These are phyloP conservation scores for Paracanthobrama guichenoti DNA, from an alignment of 2,113 vertebrate species.

Conservation along the genomic window DNA sequence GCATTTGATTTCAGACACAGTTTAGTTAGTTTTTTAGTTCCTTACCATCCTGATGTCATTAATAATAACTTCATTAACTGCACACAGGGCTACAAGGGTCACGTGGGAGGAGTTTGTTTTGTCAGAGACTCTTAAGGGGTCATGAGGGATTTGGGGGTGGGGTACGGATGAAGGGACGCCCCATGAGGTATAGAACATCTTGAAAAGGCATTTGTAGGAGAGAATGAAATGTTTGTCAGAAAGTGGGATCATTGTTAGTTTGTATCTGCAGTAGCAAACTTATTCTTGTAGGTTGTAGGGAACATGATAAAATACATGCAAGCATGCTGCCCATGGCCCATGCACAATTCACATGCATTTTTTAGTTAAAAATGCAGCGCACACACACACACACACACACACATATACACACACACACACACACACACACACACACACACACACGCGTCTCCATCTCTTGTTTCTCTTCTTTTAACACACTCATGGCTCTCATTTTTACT, in stretches of 20 bases:
- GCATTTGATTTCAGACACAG: too few species aligned
- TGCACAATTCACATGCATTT: not conserved
- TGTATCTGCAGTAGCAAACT: not conserved
- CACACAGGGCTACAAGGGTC: not conserved
- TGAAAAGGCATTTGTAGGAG: not conserved
- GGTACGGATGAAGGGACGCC: conserved; percentile 4
- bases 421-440: not conserved
- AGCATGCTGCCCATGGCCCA: not conserved
- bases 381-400: not conserved
- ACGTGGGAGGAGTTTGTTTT: not conserved
- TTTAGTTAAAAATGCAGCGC: not conserved
- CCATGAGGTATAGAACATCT: not conserved
- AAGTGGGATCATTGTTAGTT: not conserved
- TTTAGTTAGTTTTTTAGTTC: not conserved
- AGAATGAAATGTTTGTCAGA: not conserved
- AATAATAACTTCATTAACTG: not conserved
- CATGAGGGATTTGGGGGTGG: conserved; percentile 32
- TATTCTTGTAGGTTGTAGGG: not conserved
- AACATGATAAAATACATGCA: not conserved
- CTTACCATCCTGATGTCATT: not conserved
- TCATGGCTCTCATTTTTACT: conserved; percentile 13
- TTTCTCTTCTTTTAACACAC: not conserved
- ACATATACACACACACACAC: not conserved
- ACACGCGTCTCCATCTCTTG: not conserved
- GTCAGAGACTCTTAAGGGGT: conserved; percentile 22